Evolutionary conservation across 2,888 invertebrate species (phyloP).

Genomic region (Ferrisia virgata): DNA sequence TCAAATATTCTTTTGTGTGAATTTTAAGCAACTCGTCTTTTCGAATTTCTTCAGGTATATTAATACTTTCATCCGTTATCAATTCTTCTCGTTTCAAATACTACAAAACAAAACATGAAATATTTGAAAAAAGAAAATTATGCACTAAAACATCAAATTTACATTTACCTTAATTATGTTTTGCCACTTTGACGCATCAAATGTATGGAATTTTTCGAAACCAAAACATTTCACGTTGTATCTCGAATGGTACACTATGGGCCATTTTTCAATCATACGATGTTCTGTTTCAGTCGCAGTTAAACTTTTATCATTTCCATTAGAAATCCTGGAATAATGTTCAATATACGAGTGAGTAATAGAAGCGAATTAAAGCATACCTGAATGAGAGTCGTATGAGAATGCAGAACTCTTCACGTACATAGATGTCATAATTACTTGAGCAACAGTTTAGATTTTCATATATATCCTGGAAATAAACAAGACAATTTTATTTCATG

Average conservation of each 20-base stretch:
- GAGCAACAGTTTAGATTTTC: too few relatives aligned
- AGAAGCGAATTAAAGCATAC: too few relatives aligned
- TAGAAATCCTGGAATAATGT: neutral
- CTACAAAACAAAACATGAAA: slow-evolving; percentile 53
- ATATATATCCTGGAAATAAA: too few relatives aligned
- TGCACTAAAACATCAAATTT: neutral
- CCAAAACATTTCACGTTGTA: slow-evolving; percentile 80
- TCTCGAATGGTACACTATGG: slow-evolving; percentile 72
- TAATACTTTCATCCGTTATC: slow-evolving; percentile 62
- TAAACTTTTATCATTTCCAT: neutral
- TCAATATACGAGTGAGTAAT: too few relatives aligned
- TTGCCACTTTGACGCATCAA: slow-evolving; percentile 84
- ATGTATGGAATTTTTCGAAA: slow-evolving; percentile 80
- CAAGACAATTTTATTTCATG: too few relatives aligned
- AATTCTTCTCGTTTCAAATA: slow-evolving; percentile 62
- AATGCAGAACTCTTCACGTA: too few relatives aligned
- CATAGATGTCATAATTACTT: too few relatives aligned
- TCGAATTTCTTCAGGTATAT: slow-evolving; percentile 69
- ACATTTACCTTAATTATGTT: slow-evolving; percentile 64
- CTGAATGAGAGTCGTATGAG: too few relatives aligned
- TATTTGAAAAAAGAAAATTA: neutral
- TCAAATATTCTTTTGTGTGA: slow-evolving; percentile 72
- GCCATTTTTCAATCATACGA: slow-evolving; percentile 56
- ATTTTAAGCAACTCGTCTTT: slow-evolving; percentile 70
- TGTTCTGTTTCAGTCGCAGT: neutral